Evolutionary conservation across 1,140 invertebrate species (phyloP).

Genomic region (Pseudomyrmex flavicornis): DNA sequence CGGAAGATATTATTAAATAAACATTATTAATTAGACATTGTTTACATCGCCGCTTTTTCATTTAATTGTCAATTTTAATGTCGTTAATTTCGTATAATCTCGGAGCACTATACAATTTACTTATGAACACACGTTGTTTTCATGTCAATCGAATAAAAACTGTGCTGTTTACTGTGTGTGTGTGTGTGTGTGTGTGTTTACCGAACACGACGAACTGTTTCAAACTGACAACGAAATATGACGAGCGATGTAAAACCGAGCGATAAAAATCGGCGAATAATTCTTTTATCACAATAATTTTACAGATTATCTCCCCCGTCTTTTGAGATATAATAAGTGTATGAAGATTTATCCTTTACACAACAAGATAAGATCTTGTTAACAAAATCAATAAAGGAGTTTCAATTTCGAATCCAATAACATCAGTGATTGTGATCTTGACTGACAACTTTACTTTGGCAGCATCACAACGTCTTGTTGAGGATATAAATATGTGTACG

Average conservation of each 20-base stretch:
- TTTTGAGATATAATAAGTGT: background rate
- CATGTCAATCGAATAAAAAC: too few species aligned
- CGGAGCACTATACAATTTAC: too few species aligned
- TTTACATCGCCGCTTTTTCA: too few species aligned
- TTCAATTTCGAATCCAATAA: background rate
- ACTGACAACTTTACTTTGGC: background rate
- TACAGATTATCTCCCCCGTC: background rate
- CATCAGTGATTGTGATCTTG: background rate
- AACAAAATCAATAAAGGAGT: background rate
- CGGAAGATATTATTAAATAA: too few species aligned
- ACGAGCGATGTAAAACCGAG: background rate
- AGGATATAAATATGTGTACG: background rate
- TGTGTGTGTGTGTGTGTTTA: background rate
- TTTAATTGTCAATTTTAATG: too few species aligned
- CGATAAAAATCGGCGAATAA: constrained; percentile 8
- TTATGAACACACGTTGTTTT: too few species aligned
- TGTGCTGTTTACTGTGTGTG: too few species aligned
- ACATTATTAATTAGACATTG: too few species aligned
- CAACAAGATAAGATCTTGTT: background rate
- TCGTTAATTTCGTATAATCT: too few species aligned
- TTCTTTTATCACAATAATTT: constrained; percentile 19
- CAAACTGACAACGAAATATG: background rate
- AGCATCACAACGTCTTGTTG: background rate
- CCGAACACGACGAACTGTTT: background rate
- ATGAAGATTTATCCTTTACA: background rate